Evolutionary conservation across 2,113 vertebrate species (phyloP), one percentile per base, ranked within the genome.

Genomic region (Tyto alba): DNA sequence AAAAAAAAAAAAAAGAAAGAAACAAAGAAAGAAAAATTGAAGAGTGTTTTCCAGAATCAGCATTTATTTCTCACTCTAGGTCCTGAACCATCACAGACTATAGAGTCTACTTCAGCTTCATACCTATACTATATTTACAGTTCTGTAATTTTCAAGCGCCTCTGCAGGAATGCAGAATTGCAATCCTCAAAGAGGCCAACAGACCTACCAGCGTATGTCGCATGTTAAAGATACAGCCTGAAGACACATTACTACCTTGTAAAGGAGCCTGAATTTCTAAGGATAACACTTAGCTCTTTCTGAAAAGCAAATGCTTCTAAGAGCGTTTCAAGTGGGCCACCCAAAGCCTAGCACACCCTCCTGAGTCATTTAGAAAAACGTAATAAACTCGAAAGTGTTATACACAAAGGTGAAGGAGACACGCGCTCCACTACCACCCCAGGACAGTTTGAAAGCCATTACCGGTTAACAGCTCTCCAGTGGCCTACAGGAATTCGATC

Each of bases 291-390:
- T 60, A 9, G 80, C 84, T 92, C 76, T 96, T 92, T 95, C 92
- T 96, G 94, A 95, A 96, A 92, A 95, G 92, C 84, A 95, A 96
- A 78, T 86, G 74, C 84, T 93, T 92, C 92, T 82, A 87, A 79
- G 80, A 95, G 88, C 2, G 1, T 93, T 93, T 96, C 95, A 89
- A 95, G 94, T 81, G 86, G 94, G 94, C 89, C 96, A 97, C 94
- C 92, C 94, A 96, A 95, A 95, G 92, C 90, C 62, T 22, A 75
- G 92, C 88, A 72, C 73, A 86, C 17, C 7, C 90, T 82, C 74
- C 86, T 96, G 95, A 96, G 73, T 96, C 92, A 95, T 95, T 90
- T 87, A 96, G 94, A 94, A 95, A 96, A 96, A 89, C 57, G 56
- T 89, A 89, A 95, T 82, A 78, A 97, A 96, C 94, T 73, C 41